A percentile compares a stretch with the other conserved stretches of the same genome.
phyloP scores from a whole-genome alignment of 2,797 vertebrate species.

The Myoxocephalus aenaeus region DNA sequence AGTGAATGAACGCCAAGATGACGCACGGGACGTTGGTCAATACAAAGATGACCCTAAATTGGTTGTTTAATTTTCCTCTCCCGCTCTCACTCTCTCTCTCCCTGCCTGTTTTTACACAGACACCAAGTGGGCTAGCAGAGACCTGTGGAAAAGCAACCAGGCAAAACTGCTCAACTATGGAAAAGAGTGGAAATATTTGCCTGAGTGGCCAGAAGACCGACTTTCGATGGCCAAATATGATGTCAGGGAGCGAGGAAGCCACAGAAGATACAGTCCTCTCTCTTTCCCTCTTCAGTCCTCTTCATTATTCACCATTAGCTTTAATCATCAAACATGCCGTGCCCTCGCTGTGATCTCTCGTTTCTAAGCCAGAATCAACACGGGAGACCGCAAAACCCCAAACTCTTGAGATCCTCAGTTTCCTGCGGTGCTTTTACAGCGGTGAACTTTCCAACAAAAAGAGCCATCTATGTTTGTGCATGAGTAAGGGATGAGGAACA shows the following conservation, averaged over 20 bases:
- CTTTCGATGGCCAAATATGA: slow-evolving; percentile 76
- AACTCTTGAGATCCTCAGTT: slow-evolving; percentile 39
- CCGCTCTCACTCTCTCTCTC: slow-evolving; percentile 16
- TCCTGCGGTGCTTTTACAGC: slow-evolving; percentile 36
- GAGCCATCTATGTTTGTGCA: slow-evolving; percentile 46
- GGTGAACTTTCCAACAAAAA: slow-evolving; percentile 57
- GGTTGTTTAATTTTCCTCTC: slow-evolving; percentile 40
- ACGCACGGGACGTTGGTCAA: neutral
- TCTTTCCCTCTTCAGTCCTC: slow-evolving; percentile 7
- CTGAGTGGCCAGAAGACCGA: slow-evolving; percentile 65
- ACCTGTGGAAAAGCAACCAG: slow-evolving; percentile 73
- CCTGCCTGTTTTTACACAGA: slow-evolving; percentile 54
- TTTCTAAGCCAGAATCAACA: slow-evolving; percentile 54
- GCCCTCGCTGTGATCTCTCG: slow-evolving; percentile 51
- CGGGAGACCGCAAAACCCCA: slow-evolving; percentile 39
- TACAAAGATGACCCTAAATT: neutral
- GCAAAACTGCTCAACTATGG: slow-evolving; percentile 74
- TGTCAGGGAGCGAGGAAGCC: slow-evolving; percentile 70
- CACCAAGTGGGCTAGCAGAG: slow-evolving; percentile 47
- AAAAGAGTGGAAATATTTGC: slow-evolving; percentile 80
- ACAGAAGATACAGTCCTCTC: slow-evolving; percentile 52
- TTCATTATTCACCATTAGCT: slow-evolving; percentile 58
- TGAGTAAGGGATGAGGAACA: slow-evolving; percentile 46
- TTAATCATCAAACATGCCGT: slow-evolving; percentile 50
- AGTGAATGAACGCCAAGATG: neutral